Conservation (phyloP, 2,113 vertebrate genomes). For the Aleadryas rufinucha region DNA sequence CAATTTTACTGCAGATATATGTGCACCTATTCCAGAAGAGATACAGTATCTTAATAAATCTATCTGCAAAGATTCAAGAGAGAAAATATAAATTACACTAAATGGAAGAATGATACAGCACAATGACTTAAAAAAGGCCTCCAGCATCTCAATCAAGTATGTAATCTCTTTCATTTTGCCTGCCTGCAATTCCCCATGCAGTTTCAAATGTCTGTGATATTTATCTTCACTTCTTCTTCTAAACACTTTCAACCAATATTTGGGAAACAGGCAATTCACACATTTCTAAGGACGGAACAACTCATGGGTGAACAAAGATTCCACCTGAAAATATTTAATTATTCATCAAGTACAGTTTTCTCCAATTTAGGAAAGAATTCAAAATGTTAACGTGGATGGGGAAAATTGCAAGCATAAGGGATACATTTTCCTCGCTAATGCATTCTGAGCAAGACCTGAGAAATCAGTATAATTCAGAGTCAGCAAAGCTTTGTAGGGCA, state of each 20-base stretch:
- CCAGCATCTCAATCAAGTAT: conserved; percentile 6
- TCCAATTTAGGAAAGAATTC: background rate
- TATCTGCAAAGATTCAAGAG: background rate
- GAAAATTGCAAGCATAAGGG: background rate
- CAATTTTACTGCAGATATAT: background rate
- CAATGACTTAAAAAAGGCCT: background rate
- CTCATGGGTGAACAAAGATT: background rate
- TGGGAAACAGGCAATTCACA: background rate
- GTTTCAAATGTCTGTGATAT: background rate
- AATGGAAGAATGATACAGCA: background rate
- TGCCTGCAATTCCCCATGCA: background rate
- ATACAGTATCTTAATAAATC: background rate
- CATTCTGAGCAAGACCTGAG: background rate
- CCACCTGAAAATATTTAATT: background rate
- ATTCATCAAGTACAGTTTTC: background rate
- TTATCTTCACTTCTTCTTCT: background rate
- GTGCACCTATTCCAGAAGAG: background rate
- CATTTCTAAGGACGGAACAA: background rate
- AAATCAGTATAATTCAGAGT: background rate
- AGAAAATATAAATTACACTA: conserved; percentile 20
- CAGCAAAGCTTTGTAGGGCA: background rate
- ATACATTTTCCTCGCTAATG: background rate
- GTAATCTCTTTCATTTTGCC: background rate
- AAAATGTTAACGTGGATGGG: background rate
- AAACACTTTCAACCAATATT: background rate